Evolutionary conservation across 2,888 invertebrate species (phyloP).

Genomic region (Carcina quercana): DNA sequence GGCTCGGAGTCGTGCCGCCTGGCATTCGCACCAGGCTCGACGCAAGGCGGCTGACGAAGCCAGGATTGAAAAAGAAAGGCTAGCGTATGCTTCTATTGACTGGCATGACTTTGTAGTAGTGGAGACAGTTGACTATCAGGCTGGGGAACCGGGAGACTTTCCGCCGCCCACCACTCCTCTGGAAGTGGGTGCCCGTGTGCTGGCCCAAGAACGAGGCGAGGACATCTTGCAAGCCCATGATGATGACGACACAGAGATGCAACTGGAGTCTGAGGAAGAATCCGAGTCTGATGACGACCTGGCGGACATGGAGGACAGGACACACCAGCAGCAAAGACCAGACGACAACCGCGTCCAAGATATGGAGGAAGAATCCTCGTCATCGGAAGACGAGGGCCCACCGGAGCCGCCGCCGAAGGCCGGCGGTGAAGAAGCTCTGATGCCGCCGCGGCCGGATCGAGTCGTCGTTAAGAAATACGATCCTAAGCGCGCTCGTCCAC

Average conservation of each 20-base stretch:
- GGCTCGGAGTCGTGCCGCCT: constrained; percentile 95
- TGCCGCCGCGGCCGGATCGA: constrained; percentile 92
- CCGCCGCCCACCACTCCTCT: constrained; percentile 98
- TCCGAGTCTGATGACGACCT: constrained; percentile 61
- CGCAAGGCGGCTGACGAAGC: constrained; percentile 96
- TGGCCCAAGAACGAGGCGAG: constrained; percentile 86
- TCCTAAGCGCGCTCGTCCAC: constrained; percentile 81
- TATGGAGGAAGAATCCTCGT: constrained; percentile 91
- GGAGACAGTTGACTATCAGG: constrained; percentile 99
- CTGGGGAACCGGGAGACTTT: constrained; percentile 95
- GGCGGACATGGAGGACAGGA: constrained; percentile 79
- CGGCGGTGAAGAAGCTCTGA: constrained; percentile 72
- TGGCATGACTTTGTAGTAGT: constrained; percentile 99
- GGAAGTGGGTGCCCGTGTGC: constrained; percentile 95
- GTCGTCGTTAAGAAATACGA: constrained; percentile 98
- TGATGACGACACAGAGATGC: constrained; percentile 91
- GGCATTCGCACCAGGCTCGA: constrained; percentile 96
- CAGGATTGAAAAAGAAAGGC: constrained; percentile 94
- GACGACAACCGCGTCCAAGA: constrained; percentile 82
- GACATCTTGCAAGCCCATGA: constrained; percentile 69
- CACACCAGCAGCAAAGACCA: constrained; percentile 53
- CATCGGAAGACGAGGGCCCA: constrained; percentile 63
- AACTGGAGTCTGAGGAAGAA: constrained; percentile 89
- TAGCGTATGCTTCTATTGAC: constrained; percentile 97
- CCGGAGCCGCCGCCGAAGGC: constrained; percentile 37